phyloP scores from a whole-genome alignment of 2,888 invertebrate genomes.

The Amiota communis region DNA sequence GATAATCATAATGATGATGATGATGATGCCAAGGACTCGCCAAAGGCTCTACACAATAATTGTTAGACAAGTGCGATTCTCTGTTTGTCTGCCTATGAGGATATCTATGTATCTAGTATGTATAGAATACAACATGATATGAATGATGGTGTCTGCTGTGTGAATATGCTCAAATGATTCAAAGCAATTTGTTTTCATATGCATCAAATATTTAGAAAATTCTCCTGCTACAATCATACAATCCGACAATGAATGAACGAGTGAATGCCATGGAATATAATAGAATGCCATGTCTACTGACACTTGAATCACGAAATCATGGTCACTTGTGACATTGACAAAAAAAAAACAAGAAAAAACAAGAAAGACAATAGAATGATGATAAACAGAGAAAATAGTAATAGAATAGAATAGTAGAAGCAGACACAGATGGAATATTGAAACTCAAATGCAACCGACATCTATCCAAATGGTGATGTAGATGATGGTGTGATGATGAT shows the following conservation, averaged over 20 bases:
- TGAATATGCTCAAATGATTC: no score
- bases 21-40: neutral
- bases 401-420: neutral
- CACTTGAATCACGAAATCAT: conserved; percentile 24
- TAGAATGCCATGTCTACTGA: neutral
- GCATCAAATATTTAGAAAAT: no score
- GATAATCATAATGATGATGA: no score
- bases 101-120: no score
- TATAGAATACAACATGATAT: no score
- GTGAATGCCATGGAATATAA: no score
- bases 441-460: neutral
- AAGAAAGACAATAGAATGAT: neutral
- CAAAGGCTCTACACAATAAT: conserved; percentile 7
- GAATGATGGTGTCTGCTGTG: no score
- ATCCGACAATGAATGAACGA: no score
- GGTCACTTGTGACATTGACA: neutral
- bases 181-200: no score
- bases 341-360: conserved; percentile 12
- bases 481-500: neutral
- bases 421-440: neutral
- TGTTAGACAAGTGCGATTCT: conserved; percentile 4
- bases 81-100: neutral
- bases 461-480: neutral
- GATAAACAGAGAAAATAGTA: neutral
- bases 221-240: no score